Evolutionary conservation across 1,140 invertebrate genomes (phyloP).

Genomic region (Helicoverpa zea): DNA sequence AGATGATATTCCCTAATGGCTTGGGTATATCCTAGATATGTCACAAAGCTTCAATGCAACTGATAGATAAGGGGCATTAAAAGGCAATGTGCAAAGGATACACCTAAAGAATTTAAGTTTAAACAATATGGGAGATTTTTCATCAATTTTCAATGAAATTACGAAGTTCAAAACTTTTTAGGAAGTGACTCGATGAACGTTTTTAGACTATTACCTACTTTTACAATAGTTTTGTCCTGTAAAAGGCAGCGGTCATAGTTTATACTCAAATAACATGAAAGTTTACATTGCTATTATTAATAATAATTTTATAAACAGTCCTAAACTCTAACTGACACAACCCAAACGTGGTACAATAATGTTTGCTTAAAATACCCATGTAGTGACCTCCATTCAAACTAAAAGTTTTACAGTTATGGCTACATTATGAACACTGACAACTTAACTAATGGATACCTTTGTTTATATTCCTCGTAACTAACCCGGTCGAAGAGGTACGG

Average conservation of each 20-base stretch:
- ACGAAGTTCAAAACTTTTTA: background rate
- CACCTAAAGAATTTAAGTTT: background rate
- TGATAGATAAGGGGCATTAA: no score
- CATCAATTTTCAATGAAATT: no score
- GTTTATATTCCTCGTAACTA: background rate
- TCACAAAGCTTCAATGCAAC: no score
- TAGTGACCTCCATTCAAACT: conserved; percentile 9
- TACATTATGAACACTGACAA: background rate
- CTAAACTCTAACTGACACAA: no score
- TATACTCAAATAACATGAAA: background rate
- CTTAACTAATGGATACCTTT: background rate
- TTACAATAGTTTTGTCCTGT: background rate
- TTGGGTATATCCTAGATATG: no score
- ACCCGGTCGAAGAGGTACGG: background rate
- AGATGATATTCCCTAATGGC: background rate
- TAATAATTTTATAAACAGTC: no score
- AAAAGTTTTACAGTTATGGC: background rate
- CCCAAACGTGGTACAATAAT: no score
- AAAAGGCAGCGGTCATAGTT: background rate
- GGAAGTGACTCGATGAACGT: background rate
- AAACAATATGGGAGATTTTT: no score
- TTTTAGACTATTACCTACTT: background rate
- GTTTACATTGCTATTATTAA: no score
- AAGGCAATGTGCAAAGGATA: background rate
- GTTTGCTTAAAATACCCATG: background rate